These are phyloP conservation scores for Nomada ruficornis DNA, from an alignment of 2,888 invertebrate species.

Conservation along the genomic window DNA sequence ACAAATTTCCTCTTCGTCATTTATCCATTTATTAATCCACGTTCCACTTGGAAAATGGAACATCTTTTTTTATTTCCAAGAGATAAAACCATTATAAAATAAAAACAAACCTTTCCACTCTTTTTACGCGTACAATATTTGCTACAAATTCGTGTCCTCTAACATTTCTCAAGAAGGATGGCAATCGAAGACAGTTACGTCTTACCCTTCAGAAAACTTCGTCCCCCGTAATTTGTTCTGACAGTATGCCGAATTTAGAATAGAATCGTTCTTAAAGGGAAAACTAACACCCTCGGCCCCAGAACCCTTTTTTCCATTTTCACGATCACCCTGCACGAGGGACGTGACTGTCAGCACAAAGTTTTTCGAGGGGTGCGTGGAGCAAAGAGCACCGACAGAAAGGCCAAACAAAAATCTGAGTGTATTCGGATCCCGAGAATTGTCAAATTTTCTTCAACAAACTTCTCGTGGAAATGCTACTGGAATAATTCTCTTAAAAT, in stretches of 20 bases:
- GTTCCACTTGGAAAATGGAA: too few relatives aligned
- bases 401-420: conserved; percentile 9
- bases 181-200: conserved; percentile 1
- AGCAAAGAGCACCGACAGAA: conserved; percentile 18
- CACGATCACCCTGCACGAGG: conserved; percentile 27
- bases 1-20: too few relatives aligned
- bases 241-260: conserved; percentile 16
- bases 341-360: conserved; percentile 49
- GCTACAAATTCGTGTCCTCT: background rate
- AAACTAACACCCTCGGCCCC: background rate
- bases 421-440: conserved; percentile 15
- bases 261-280: background rate
- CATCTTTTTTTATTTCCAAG: too few relatives aligned
- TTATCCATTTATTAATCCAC: too few relatives aligned
- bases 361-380: conserved; percentile 33
- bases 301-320: conserved; percentile 43
- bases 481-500: conserved; percentile 42
- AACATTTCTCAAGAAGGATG: background rate
- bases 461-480: conserved; percentile 8
- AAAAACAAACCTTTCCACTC: background rate
- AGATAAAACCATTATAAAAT: too few relatives aligned
- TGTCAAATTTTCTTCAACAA: conserved; percentile 22
- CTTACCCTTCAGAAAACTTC: background rate
- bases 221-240: conserved; percentile 16
- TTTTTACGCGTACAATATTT: background rate